Percentiles rank a stretch among this genome's conserved stretches.
Conservation (phyloP, 1,140 invertebrate genomes). For the Drosophila nebulosa region DNA sequence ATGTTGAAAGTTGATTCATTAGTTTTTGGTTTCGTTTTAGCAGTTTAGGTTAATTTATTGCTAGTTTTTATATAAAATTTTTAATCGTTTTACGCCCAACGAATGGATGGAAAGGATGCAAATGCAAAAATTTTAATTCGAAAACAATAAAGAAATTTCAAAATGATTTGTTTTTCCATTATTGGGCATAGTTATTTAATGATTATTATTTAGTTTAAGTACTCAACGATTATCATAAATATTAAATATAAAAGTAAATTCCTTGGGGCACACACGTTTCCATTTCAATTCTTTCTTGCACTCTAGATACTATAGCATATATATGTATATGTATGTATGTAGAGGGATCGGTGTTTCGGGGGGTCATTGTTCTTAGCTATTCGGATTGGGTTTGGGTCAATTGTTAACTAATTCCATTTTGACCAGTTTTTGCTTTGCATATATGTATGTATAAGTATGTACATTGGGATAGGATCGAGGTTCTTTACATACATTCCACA, state of each 20-base stretch:
- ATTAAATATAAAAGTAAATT: background rate
- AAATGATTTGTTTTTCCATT: background rate
- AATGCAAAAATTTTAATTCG: background rate
- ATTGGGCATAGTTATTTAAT: background rate
- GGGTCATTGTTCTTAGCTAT: background rate
- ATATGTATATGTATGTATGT: constrained; percentile 9
- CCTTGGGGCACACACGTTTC: background rate
- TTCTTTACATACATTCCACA: constrained; percentile 2
- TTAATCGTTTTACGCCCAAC: background rate
- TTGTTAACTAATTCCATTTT: background rate
- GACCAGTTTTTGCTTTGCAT: background rate
- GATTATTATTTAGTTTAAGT: background rate
- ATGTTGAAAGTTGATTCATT: background rate
- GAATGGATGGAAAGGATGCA: background rate
- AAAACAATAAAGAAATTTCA: background rate
- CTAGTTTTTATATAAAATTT: background rate
- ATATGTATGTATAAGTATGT: too few species aligned
- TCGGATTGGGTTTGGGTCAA: background rate
- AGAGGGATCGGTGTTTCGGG: background rate
- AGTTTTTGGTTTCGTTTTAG: background rate
- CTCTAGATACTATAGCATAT: constrained; percentile 10
- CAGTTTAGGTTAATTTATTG: background rate
- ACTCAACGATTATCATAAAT: constrained; percentile 2
- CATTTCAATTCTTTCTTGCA: background rate
- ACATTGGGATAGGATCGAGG: background rate